A percentile compares a stretch with the other conserved stretches of the same genome.
phyloP scores from a whole-genome alignment of 2,888 invertebrate species.

The Agrypnus murinus region DNA sequence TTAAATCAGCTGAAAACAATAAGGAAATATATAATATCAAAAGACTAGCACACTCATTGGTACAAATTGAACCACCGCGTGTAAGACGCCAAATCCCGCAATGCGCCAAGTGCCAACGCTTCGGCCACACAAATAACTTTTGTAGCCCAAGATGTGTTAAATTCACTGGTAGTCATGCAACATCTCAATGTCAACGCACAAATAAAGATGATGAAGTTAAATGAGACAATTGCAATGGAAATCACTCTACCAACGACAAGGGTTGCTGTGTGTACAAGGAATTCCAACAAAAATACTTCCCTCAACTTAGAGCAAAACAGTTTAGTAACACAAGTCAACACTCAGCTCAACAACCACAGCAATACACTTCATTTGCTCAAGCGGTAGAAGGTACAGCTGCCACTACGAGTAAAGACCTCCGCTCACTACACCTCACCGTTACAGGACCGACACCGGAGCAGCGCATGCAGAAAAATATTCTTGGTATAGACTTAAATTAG shows the following conservation, averaged over 20 bases:
- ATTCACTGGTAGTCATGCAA: constrained; percentile 35
- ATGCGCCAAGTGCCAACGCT: constrained; percentile 31
- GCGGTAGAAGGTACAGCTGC: neutral
- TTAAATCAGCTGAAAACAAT: no score
- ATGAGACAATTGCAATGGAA: constrained; percentile 39
- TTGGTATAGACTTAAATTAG: no score
- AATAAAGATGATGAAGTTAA: constrained; percentile 1
- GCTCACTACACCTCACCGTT: no score
- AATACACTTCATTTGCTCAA: neutral
- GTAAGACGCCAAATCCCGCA: neutral
- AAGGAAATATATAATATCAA: constrained; percentile 7
- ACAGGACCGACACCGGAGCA: no score
- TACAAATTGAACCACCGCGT: neutral
- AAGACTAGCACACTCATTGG: neutral
- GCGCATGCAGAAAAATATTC: no score
- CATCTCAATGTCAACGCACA: constrained; percentile 24
- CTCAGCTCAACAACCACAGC: neutral
- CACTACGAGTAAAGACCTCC: no score
- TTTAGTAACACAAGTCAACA: neutral
- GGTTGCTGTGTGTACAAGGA: constrained; percentile 7
- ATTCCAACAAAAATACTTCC: constrained; percentile 4
- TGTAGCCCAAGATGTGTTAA: constrained; percentile 37
- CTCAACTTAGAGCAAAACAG: neutral
- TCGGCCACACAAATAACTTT: constrained; percentile 33
- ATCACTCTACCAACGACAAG: constrained; percentile 23